Evolutionary conservation across 2,888 invertebrate species (phyloP), one percentile per base, ranked within the genome.

Genomic region (Imbricaverruca yamaguchii): DNA sequence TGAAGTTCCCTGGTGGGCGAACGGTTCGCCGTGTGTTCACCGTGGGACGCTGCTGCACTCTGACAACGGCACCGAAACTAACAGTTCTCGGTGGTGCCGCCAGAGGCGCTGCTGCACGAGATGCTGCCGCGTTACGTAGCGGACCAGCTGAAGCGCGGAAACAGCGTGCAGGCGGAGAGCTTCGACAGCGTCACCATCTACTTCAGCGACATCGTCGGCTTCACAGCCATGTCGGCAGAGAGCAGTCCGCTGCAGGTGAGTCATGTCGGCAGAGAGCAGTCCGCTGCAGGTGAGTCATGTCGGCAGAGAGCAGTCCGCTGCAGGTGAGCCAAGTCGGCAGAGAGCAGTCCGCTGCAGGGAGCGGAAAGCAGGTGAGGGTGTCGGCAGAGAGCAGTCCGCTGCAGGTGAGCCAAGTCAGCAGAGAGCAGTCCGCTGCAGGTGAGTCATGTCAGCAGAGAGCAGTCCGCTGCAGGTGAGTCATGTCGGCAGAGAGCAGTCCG

Each of bases 181-280:
- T 97, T 95, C 87, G 96, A 96, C 86, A 92, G 92, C 83, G 95
- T 95, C 23, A 96, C 96, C 3, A 96, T 97, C 84, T 97, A 96
- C 88, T 97, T 97, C 88, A 96, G 95, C 86, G 97, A 97, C 87
- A 96, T 97, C 83, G 96, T 96, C 59, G 97, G 95, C 53, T 96
- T 96, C 87, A 97, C 97, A 0, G 90, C 93, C 57, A 93, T 97
- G 93, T 96, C 95, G 0, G 95, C 96, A 0, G 93, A 95, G 87
- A 95, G 95, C 86, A 94, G 95, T 9, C 94, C 95, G 0, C 88
- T 95, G 80, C 93, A 95, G 90, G 93, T 92, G 86, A 84, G 15
- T 82, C 57, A 93, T 97, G 93, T 96, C 95, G 0, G 95, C 96
- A 0, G 93, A 95, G 87, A 95, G 95, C 86, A 94, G 95, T 9